Conservation (phyloP, 2,797 vertebrate species). For the Denticeps clupeoides region DNA sequence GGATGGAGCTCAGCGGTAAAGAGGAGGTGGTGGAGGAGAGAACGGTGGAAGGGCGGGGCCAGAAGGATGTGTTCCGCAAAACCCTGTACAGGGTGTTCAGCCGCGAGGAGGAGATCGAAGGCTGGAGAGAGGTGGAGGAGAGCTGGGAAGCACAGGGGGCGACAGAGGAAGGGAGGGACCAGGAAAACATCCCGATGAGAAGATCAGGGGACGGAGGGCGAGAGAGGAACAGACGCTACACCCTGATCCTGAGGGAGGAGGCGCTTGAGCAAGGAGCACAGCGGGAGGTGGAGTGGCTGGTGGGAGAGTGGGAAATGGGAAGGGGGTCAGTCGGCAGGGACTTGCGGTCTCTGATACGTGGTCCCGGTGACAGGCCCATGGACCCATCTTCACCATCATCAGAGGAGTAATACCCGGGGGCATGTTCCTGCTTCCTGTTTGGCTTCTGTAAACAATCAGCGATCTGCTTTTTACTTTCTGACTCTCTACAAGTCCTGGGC, state of each 20-base stretch:
- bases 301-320: constrained; percentile 23
- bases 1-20: neutral
- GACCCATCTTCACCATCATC: no score
- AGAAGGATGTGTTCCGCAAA: constrained; percentile 23
- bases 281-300: constrained; percentile 16
- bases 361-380: no score
- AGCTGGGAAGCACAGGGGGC: neutral
- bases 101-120: constrained; percentile 18
- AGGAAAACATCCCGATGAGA: neutral
- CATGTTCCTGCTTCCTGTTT: no score
- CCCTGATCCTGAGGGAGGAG: constrained; percentile 31
- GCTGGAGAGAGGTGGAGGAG: constrained; percentile 20
- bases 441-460: no score
- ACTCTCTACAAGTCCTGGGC: no score
- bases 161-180: neutral
- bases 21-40: neutral
- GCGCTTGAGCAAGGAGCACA: neutral
- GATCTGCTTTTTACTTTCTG: no score
- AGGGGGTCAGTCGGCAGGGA: neutral
- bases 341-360: constrained; percentile 7
- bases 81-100: constrained; percentile 24
- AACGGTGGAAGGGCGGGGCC: neutral
- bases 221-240: constrained; percentile 25
- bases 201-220: neutral
- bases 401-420: no score